These are phyloP conservation scores for Sebastes oblongus DNA, from an alignment of 2,797 vertebrate genomes.

Conservation along the genomic window DNA sequence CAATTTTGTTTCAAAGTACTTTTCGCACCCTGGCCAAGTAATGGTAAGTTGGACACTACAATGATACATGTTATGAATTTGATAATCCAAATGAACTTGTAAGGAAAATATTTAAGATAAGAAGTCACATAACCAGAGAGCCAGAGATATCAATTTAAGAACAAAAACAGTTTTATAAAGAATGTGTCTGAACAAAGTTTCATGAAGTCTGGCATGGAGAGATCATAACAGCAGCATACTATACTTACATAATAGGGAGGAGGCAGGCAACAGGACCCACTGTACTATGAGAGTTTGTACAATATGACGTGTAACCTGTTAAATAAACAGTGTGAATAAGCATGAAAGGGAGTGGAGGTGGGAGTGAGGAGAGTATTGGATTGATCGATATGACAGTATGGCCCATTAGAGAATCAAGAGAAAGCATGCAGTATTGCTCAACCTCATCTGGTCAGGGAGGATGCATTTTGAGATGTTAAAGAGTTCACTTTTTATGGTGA, in stretches of 20 bases:
- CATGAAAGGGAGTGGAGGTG: neutral
- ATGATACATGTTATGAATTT: neutral
- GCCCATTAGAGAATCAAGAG: neutral
- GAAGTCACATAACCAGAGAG: neutral
- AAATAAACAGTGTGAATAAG: neutral
- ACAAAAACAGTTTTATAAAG: neutral
- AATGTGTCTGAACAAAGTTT: neutral
- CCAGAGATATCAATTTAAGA: neutral
- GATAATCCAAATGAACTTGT: neutral
- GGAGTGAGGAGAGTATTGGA: neutral
- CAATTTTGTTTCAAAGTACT: slow-evolving; percentile 86
- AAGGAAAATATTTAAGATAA: neutral
- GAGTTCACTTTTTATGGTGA: neutral
- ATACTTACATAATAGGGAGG: neutral
- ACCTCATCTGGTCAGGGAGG: neutral
- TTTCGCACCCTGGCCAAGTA: slow-evolving; percentile 77
- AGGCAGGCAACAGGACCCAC: neutral
- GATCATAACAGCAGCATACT: neutral
- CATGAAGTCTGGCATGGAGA: neutral
- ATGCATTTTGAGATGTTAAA: neutral
- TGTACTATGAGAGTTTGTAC: neutral
- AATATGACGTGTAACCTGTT: neutral
- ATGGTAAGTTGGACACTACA: slow-evolving; percentile 70
- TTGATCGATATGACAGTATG: neutral
- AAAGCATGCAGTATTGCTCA: neutral